Percentiles rank a stretch among this genome's conserved stretches.
Evolutionary conservation across 1,140 invertebrate genomes (phyloP).

Genomic region (Atopsyche davidsoni): DNA sequence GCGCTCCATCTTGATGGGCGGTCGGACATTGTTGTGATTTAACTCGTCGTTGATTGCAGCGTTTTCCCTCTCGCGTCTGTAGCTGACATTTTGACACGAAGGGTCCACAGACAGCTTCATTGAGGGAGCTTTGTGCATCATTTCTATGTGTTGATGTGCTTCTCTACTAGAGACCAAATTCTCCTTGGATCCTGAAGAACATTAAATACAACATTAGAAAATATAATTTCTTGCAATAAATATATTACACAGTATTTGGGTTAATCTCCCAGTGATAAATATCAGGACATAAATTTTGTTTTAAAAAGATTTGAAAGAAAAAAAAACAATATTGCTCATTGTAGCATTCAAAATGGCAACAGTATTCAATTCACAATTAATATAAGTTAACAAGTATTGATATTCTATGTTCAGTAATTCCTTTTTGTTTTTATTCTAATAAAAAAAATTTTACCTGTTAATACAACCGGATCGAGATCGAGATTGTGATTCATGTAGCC

Average conservation of each 20-base stretch:
- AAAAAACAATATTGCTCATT: neutral
- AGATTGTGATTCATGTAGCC: conserved; percentile 38
- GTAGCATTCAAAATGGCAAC: neutral
- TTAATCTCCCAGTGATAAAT: no score
- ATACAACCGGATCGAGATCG: conserved; percentile 35
- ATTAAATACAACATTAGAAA: conserved; percentile 5
- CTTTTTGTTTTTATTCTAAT: neutral
- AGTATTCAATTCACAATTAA: no score
- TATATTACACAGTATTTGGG: neutral
- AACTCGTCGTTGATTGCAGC: conserved; percentile 6
- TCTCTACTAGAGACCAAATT: conserved; percentile 22
- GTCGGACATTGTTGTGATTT: conserved; percentile 15
- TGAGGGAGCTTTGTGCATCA: conserved; percentile 16
- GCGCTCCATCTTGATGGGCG: conserved; percentile 21
- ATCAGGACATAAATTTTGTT: no score
- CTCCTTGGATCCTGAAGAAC: conserved; percentile 27
- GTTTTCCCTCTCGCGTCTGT: conserved; percentile 19
- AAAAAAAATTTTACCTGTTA: conserved; percentile 30
- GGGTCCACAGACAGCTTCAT: conserved; percentile 13
- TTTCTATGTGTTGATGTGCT: conserved; percentile 17
- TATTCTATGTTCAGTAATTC: no score
- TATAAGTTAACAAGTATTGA: neutral
- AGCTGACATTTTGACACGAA: conserved; percentile 17
- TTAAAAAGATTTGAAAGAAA: neutral
- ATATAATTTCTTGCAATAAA: neutral